phyloP scores from a whole-genome alignment of 2,888 invertebrate genomes.

The Halictus quadricinctus region DNA sequence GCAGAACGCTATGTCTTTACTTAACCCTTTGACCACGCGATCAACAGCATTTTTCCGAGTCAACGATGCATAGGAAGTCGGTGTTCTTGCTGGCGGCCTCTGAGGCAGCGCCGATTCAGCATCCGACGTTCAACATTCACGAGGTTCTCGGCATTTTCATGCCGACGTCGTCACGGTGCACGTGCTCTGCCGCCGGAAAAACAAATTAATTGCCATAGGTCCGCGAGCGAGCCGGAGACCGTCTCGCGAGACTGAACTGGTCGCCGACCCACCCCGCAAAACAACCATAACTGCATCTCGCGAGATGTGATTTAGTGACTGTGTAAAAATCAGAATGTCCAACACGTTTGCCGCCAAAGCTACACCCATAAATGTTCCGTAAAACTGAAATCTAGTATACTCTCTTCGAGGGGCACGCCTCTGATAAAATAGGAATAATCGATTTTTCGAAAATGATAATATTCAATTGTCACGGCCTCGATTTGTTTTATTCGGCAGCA shows the following conservation, averaged over 20 bases:
- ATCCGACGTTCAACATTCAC: constrained; percentile 45
- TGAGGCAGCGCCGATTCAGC: constrained; percentile 30
- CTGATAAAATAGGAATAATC: neutral
- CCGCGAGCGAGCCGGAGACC: constrained; percentile 19
- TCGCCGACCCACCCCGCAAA: constrained; percentile 21
- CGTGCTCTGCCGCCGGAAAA: constrained; percentile 51
- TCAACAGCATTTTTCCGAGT: constrained; percentile 52
- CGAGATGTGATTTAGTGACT: neutral
- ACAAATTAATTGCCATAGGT: constrained; percentile 60
- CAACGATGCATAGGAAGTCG: constrained; percentile 46
- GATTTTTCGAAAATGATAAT: neutral
- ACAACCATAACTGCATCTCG: neutral
- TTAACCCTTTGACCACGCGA: constrained; percentile 69
- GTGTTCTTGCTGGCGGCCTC: constrained; percentile 25
- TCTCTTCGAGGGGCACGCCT: neutral
- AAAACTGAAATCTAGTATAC: neutral
- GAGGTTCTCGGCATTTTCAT: constrained; percentile 54
- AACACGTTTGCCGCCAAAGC: constrained; percentile 3
- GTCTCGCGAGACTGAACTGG: constrained; percentile 40
- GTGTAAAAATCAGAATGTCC: neutral
- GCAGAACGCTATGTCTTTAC: constrained; percentile 60
- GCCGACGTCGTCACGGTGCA: constrained; percentile 26
- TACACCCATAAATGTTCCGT: neutral
- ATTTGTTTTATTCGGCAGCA: too few relatives aligned
- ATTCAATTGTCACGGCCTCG: neutral